Evolutionary conservation across 2,797 vertebrate species (phyloP).

Genomic region (Prunella strophiata): DNA sequence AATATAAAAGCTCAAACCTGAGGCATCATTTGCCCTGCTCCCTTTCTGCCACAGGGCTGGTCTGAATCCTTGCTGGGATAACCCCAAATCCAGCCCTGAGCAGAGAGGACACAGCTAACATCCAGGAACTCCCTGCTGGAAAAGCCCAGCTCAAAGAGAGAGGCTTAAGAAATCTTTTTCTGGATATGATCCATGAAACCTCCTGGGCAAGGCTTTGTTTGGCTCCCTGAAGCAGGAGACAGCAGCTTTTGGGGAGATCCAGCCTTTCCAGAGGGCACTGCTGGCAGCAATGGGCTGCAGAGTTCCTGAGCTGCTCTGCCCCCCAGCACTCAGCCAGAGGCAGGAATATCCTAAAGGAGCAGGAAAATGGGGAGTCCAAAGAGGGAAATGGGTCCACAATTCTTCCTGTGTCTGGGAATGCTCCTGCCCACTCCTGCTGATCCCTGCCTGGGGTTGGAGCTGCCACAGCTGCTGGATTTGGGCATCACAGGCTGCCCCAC

Average conservation of each 20-base stretch:
- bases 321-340: background rate
- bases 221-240: accelerated
- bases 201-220: background rate
- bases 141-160: background rate
- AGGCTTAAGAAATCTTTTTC: background rate
- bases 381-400: background rate
- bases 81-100: background rate
- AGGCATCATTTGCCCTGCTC: background rate
- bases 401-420: accelerated
- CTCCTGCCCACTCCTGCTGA: background rate
- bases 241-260: background rate
- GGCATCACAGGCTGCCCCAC: background rate
- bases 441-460: background rate
- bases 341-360: background rate
- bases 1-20: too few relatives aligned
- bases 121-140: background rate
- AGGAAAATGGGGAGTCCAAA: background rate
- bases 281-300: background rate
- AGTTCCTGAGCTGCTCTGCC: background rate
- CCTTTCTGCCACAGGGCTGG: background rate
- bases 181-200: background rate
- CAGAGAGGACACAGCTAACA: background rate
- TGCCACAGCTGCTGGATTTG: background rate
- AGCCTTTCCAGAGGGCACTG: background rate
- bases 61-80: background rate